A percentile compares a stretch with the other conserved stretches of the same genome.
These are phyloP conservation scores for Polyommatus iphigenia DNA, from an alignment of 2,888 invertebrate species.

Conservation along the genomic window DNA sequence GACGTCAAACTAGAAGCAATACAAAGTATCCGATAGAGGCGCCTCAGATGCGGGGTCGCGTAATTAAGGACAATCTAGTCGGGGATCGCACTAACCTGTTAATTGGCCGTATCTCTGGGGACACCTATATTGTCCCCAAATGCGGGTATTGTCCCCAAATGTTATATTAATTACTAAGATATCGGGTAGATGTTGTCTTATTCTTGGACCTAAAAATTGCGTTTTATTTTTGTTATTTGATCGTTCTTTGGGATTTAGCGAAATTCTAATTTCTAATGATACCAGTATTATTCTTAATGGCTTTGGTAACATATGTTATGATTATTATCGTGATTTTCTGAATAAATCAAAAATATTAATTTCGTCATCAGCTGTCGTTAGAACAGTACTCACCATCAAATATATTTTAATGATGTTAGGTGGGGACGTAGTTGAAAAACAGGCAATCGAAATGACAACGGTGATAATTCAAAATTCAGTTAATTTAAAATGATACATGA, in stretches of 20 bases:
- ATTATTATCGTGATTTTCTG: background rate
- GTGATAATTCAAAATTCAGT: too few relatives aligned
- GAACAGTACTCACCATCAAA: too few relatives aligned
- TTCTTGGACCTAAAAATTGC: background rate
- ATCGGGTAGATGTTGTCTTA: background rate
- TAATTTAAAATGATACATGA: too few relatives aligned
- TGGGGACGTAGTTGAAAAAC: too few relatives aligned
- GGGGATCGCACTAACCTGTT: background rate
- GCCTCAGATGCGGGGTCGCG: background rate
- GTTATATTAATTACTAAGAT: background rate
- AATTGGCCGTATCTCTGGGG: background rate
- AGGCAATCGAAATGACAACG: background rate
- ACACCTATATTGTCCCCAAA: background rate
- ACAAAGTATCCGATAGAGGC: slow-evolving; percentile 5
- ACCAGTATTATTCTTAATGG: too few relatives aligned
- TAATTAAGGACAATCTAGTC: slow-evolving; percentile 3
- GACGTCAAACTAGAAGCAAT: background rate
- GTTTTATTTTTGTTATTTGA: background rate
- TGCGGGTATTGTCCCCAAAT: background rate
- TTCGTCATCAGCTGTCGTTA: too few relatives aligned
- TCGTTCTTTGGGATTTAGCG: background rate
- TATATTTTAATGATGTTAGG: too few relatives aligned
- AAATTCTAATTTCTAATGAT: background rate
- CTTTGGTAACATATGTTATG: background rate
- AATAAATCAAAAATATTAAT: background rate